Conservation (phyloP, 92 coral and sea anemone genomes). For the Epizoanthus fatuus region DNA sequence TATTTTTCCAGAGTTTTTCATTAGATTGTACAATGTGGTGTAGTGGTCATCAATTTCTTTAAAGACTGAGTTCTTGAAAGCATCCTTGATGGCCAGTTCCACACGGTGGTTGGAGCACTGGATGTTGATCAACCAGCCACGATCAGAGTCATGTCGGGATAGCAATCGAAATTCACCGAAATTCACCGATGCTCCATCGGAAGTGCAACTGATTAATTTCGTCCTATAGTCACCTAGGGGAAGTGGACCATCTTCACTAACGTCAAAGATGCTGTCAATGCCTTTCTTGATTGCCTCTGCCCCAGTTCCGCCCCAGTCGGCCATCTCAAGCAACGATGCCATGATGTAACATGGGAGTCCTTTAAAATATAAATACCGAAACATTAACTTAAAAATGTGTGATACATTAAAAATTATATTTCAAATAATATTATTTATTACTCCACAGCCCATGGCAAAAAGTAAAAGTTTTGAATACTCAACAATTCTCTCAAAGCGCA, state of each 20-base stretch:
- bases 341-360: too few relatives aligned
- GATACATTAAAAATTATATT: too few relatives aligned
- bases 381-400: too few relatives aligned
- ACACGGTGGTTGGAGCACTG: too few relatives aligned
- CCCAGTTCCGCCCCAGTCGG: too few relatives aligned
- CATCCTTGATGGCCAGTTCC: too few relatives aligned
- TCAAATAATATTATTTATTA: too few relatives aligned
- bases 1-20: constrained; percentile 20
- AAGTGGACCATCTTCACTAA: not conserved
- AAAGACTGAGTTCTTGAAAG: constrained; percentile 6
- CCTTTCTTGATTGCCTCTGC: not conserved
- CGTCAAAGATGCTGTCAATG: not conserved
- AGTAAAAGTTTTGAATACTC: too few relatives aligned
- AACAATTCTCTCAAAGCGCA: constrained; percentile 44
- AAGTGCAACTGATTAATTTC: not conserved
- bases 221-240: not conserved
- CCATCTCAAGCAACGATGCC: too few relatives aligned
- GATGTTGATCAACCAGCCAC: constrained; percentile 6
- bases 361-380: too few relatives aligned
- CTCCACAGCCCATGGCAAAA: too few relatives aligned
- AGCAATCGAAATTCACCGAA: not conserved
- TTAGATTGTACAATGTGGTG: not conserved
- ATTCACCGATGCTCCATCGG: not conserved
- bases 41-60: not conserved
- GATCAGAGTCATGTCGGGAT: constrained; percentile 9